These are phyloP conservation scores for Carabus problematicus DNA, from an alignment of 2,888 invertebrate species.

Conservation along the genomic window DNA sequence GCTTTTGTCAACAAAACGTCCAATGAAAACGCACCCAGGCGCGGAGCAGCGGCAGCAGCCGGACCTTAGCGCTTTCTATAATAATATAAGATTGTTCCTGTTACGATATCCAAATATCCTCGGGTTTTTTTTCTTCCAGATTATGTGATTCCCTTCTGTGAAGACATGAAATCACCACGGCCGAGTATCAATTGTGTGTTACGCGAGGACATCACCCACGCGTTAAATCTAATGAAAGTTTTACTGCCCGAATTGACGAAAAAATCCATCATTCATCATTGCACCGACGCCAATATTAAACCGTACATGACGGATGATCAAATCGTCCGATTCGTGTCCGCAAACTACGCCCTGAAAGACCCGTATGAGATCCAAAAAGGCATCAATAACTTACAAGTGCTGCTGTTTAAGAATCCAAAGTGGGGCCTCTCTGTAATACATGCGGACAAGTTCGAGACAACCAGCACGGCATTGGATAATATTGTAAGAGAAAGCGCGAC, in stretches of 20 bases:
- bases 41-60: too few species aligned
- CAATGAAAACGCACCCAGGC: too few species aligned
- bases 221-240: conserved; percentile 69
- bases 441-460: conserved; percentile 54
- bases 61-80: too few species aligned
- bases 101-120: too few species aligned
- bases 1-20: too few species aligned
- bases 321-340: conserved; percentile 64
- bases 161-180: conserved; percentile 62
- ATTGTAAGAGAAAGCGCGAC: too few species aligned
- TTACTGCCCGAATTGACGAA: conserved; percentile 70
- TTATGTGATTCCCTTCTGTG: conserved; percentile 66
- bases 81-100: too few species aligned
- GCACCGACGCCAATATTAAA: conserved; percentile 62
- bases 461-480: conserved; percentile 53
- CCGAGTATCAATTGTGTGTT: conserved; percentile 72
- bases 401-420: conserved; percentile 73
- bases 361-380: conserved; percentile 61
- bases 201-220: conserved; percentile 67
- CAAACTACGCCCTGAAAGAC: conserved; percentile 58
- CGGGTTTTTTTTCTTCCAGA: conserved; percentile 52
- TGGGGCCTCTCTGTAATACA: conserved; percentile 74
- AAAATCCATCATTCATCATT: conserved; percentile 66
- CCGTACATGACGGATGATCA: conserved; percentile 71
- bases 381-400: conserved; percentile 71